phyloP scores from a whole-genome alignment of 2,797 vertebrate genomes.

The Philypnodon macrostomus region DNA sequence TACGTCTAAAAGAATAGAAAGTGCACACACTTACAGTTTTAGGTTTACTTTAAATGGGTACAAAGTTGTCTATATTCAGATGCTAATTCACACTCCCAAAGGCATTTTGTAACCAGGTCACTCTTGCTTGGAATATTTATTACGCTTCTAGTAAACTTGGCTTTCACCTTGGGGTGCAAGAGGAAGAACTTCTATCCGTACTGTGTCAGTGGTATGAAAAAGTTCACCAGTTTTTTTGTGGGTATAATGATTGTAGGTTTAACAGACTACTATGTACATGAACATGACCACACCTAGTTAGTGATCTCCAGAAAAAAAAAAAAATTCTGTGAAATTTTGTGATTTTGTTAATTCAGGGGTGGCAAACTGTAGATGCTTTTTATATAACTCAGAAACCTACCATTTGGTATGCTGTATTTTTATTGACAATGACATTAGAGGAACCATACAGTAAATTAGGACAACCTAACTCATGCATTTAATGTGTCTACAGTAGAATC shows the following conservation, averaged over 20 bases:
- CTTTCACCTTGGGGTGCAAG: slow-evolving; percentile 57
- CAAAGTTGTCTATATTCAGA: slow-evolving; percentile 76
- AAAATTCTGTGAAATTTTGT: too few species aligned
- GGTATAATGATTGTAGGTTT: slow-evolving; percentile 33
- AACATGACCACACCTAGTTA: too few species aligned
- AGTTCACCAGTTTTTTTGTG: slow-evolving; percentile 35
- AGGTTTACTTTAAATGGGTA: slow-evolving; percentile 66
- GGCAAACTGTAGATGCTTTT: too few species aligned
- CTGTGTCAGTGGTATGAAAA: slow-evolving; percentile 47
- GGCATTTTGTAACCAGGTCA: slow-evolving; percentile 80
- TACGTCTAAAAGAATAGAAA: too few species aligned
- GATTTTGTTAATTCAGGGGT: too few species aligned
- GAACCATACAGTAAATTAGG: too few species aligned
- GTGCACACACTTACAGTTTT: slow-evolving; percentile 14
- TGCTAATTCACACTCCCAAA: slow-evolving; percentile 78
- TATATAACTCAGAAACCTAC: too few species aligned
- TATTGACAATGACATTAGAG: slow-evolving; percentile 28
- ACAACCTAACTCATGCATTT: slow-evolving; percentile 5
- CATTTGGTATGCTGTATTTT: too few species aligned
- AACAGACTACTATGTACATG: slow-evolving; percentile 13
- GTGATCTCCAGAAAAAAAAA: too few species aligned
- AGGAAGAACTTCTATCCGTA: slow-evolving; percentile 64
- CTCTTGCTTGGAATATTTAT: slow-evolving; percentile 80
- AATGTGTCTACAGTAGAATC: slow-evolving; percentile 11
- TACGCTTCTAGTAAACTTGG: slow-evolving; percentile 67